Evolutionary conservation across 2,888 invertebrate genomes (phyloP).

Genomic region (Gymnosoma rotundatum): DNA sequence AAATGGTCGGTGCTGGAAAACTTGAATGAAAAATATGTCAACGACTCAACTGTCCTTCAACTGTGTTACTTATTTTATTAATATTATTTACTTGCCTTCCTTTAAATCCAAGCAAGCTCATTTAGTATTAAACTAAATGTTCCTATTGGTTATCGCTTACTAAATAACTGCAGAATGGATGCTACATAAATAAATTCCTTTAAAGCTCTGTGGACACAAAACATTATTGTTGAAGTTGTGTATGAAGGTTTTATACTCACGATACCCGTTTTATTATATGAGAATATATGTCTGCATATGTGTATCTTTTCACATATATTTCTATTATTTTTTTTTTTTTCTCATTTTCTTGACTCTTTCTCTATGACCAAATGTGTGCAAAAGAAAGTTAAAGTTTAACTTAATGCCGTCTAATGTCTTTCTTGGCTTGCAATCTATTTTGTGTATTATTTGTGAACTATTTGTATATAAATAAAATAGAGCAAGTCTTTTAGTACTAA

Average conservation of each 20-base stretch:
- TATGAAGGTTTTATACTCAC: constrained; percentile 42
- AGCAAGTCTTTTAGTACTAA: too few species aligned
- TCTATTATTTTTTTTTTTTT: not conserved
- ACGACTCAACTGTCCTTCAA: too few species aligned
- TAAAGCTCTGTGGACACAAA: constrained; percentile 14
- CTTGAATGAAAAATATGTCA: too few species aligned
- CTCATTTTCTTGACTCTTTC: constrained; percentile 31
- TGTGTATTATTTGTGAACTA: not conserved
- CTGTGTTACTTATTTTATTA: too few species aligned
- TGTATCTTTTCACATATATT: not conserved
- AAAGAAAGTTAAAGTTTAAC: constrained; percentile 62
- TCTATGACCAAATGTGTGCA: constrained; percentile 57
- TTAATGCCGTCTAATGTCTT: constrained; percentile 21
- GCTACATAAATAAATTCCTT: constrained; percentile 16
- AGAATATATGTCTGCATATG: too few species aligned
- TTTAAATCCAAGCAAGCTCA: too few species aligned
- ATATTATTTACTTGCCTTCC: too few species aligned
- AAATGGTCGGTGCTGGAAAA: too few species aligned
- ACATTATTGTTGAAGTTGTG: constrained; percentile 25
- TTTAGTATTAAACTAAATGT: too few species aligned
- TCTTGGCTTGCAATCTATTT: not conserved
- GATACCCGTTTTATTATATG: constrained; percentile 37
- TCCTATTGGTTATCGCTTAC: too few species aligned
- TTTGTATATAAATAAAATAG: not conserved
- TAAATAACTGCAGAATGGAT: too few species aligned